Percentiles rank a stretch among this genome's conserved stretches.
These are phyloP conservation scores for Ptychobarbus kaznakovi DNA, from an alignment of 2,797 vertebrate genomes.

Conservation along the genomic window DNA sequence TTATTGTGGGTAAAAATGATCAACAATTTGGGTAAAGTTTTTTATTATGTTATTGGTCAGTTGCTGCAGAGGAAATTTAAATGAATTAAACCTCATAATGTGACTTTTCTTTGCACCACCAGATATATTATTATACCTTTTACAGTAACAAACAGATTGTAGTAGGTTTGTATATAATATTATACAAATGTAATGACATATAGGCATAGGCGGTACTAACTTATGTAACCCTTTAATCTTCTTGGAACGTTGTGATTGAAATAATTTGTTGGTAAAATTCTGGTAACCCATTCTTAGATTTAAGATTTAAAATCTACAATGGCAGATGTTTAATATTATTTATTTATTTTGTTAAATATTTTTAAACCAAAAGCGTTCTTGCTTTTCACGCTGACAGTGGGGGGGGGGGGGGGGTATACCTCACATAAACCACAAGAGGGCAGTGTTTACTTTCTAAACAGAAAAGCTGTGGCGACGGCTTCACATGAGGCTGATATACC, in stretches of 20 bases:
- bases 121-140: too few relatives aligned
- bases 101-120: too few relatives aligned
- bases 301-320: neutral
- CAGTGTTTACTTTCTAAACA: constrained; percentile 41
- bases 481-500: neutral
- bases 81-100: neutral
- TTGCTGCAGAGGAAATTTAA: neutral
- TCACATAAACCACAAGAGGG: constrained; percentile 51
- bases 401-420: neutral
- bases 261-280: neutral
- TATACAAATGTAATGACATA: neutral
- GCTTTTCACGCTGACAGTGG: neutral
- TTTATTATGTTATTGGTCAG: too few relatives aligned
- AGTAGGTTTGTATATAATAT: too few relatives aligned
- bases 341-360: neutral
- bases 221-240: neutral
- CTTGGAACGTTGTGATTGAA: neutral
- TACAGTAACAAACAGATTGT: too few relatives aligned
- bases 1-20: too few relatives aligned
- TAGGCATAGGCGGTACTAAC: neutral
- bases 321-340: neutral
- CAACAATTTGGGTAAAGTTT: too few relatives aligned
- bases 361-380: neutral
- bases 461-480: neutral
- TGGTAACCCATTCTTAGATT: neutral